A percentile compares a stretch with the other conserved stretches of the same genome.
Evolutionary conservation across 2,888 invertebrate species (phyloP).

Genomic region (Hanleya hanleyi): DNA sequence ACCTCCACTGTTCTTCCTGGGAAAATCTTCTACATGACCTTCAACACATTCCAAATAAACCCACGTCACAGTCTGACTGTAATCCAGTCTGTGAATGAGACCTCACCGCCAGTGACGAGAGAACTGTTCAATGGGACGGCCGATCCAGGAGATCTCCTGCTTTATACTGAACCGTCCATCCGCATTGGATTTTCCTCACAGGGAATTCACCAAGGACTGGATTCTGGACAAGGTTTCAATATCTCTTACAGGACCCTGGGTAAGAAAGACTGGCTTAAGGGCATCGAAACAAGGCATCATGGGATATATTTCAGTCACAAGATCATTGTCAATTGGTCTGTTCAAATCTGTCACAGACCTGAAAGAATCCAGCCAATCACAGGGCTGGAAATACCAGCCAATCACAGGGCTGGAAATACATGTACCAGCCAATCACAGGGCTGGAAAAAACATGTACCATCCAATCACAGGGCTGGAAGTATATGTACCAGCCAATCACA

Average conservation of each 20-base stretch:
- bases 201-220: background rate
- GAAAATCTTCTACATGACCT: background rate
- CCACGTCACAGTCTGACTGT: background rate
- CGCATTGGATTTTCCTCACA: background rate
- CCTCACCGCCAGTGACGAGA: background rate
- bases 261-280: too few species aligned
- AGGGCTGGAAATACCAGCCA: too few species aligned
- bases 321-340: too few species aligned
- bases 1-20: background rate
- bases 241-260: constrained; percentile 2
- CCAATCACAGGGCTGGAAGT: too few species aligned
- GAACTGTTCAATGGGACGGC: background rate
- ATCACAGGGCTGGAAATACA: too few species aligned
- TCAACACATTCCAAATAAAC: background rate
- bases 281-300: too few species aligned
- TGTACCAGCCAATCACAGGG: too few species aligned
- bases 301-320: too few species aligned
- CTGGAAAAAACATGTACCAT: too few species aligned
- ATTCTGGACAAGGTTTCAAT: background rate
- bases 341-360: too few species aligned
- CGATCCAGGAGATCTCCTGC: background rate
- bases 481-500: too few species aligned
- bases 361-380: too few species aligned
- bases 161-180: background rate
- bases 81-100: background rate